These are phyloP conservation scores for Acanthoscelides obtectus DNA, from an alignment of 2,888 invertebrate genomes.

Conservation along the genomic window DNA sequence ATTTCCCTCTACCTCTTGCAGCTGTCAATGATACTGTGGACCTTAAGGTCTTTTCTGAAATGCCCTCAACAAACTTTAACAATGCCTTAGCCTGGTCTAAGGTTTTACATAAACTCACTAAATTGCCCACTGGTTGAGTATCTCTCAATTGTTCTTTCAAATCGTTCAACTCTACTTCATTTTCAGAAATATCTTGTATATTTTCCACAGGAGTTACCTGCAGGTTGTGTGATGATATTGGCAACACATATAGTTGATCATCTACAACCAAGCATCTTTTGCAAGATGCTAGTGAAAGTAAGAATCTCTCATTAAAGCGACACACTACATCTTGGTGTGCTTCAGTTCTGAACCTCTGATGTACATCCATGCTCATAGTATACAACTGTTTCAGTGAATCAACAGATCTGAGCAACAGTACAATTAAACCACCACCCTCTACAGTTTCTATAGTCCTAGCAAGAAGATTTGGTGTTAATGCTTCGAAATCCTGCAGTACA, in stretches of 20 bases:
- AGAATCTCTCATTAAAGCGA: constrained; percentile 94
- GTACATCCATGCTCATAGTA: constrained; percentile 98
- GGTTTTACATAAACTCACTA: constrained; percentile 87
- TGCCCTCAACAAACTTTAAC: constrained; percentile 88
- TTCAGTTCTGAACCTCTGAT: constrained; percentile 91
- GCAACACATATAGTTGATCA: constrained; percentile 86
- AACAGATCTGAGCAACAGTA: constrained; percentile 80
- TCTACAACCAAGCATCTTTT: constrained; percentile 89
- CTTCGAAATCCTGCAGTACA: constrained; percentile 86
- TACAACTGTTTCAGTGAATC: constrained; percentile 89
- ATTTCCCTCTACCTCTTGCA: constrained; percentile 95
- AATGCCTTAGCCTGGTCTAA: constrained; percentile 91
- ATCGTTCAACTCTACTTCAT: constrained; percentile 61
- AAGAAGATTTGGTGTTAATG: constrained; percentile 92
- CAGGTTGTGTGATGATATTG: constrained; percentile 84
- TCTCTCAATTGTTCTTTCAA: constrained; percentile 81
- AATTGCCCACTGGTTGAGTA: constrained; percentile 85
- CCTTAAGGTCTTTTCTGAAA: constrained; percentile 84
- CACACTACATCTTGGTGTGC: constrained; percentile 88
- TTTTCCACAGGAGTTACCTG: constrained; percentile 70
- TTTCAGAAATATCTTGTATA: constrained; percentile 47
- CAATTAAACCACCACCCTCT: constrained; percentile 77
- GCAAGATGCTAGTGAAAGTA: constrained; percentile 85
- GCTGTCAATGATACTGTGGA: constrained; percentile 95
- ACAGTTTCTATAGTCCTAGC: constrained; percentile 97